Base-by-base conservation (phyloP, 2,113 vertebrate species). In the Astatoreochromis straeleni region DNA sequence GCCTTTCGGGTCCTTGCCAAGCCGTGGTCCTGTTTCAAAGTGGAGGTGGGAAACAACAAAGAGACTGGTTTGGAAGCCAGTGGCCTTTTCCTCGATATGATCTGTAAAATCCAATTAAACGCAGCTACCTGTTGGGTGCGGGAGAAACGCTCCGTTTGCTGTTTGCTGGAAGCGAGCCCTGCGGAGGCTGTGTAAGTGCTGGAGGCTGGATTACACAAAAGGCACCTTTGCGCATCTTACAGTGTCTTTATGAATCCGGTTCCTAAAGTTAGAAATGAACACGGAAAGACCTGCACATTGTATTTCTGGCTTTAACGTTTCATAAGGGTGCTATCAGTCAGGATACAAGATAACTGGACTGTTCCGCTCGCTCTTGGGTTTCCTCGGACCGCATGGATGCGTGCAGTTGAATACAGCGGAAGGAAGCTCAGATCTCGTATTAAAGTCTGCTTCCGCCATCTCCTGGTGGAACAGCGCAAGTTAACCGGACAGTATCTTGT, bases 1-100 rank as follows among this genome's bases (percentile, higher is more conserved):
- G 68, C 60, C 88, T 92, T 26, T 83, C 80, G 87, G 90, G 91
- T 91, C 92, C 84, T 78, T 40, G 81, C 84, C 68, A 81, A 29
- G 81, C 85, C 17, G 70, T 79, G 92, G 84, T 92, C 86, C 89
- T 73, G 42, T 54, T 19, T 80, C 82, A 68, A 73, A 86, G 80
- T 84, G 82, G 78, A 91, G 54, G 83, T 87, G 81, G 7, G 65
- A 86, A 85, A 89, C 65, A 89, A 86, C 81, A 87, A 85, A 90
- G 81, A 49, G 81, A 70, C 33, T 26, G 81, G 13, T 84, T 29
- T 45, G 79, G 54, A 29, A 60, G 80, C 58, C 45, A 17, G 17
- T 40, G 12, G 11, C 33, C 57, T 53, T 80, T 31, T 26, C 7
- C 47, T 45, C n/a, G 17, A 58, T 73, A 40, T 29, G 58, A 81